Evolutionary conservation across 1,140 invertebrate species (phyloP).

Genomic region (Tetragonula clypearis): DNA sequence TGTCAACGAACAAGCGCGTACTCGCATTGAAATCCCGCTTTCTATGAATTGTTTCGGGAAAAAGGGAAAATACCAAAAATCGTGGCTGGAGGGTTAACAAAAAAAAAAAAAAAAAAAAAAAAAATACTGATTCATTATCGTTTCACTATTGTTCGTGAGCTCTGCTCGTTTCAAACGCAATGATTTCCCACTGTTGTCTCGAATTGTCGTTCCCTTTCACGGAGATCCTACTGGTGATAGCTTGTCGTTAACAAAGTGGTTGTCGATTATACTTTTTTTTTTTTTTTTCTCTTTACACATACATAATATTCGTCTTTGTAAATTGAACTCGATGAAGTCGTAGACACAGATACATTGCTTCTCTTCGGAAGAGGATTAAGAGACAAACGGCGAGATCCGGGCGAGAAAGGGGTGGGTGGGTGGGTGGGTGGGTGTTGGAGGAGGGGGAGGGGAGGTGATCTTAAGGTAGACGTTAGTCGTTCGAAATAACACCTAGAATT

Average conservation of each 20-base stretch:
- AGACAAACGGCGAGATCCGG: slow-evolving; percentile 24
- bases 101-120: too few species aligned
- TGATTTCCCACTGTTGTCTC: neutral
- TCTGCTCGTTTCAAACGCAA: neutral
- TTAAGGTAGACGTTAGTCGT: slow-evolving; percentile 12
- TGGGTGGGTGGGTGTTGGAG: too few species aligned
- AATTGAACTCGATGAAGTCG: slow-evolving; percentile 10
- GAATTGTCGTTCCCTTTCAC: neutral
- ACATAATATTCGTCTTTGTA: neutral
- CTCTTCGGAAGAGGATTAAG: neutral
- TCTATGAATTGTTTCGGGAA: too few species aligned
- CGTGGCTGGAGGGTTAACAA: too few species aligned
- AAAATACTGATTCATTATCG: too few species aligned
- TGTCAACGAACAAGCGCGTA: too few species aligned
- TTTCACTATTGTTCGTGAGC: neutral
- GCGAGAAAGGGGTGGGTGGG: neutral
- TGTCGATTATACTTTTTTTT: neutral
- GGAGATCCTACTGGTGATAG: neutral
- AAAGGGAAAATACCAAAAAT: too few species aligned
- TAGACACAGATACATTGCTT: slow-evolving; percentile 6
- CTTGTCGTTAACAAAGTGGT: neutral
- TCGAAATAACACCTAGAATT: slow-evolving; percentile 21
- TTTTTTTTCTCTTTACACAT: neutral
- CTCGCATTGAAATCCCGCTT: too few species aligned
- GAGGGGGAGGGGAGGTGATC: neutral